Evolutionary conservation across 2,113 vertebrate species (phyloP), one percentile per base, ranked within the genome.

Genomic region (Nanorana parkeri): DNA sequence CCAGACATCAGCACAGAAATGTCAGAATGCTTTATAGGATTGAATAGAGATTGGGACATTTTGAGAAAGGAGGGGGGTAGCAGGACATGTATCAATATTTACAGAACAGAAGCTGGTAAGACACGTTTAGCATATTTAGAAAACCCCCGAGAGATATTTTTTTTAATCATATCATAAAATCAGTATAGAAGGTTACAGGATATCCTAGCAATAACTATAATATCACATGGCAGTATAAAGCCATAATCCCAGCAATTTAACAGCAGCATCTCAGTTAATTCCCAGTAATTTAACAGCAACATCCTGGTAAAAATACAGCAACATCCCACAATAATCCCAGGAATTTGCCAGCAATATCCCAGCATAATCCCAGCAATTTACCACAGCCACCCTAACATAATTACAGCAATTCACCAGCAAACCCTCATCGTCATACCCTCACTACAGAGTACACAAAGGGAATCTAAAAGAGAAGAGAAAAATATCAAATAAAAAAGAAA

Each of bases 361-460:
- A 75, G 72, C 29, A 36, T 60, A 75, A 75, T 75, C 72, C 72
- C 56, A 75, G 72, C 58, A 60, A 75, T 75, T 75, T 75, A 61
- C 26, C 72, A 61, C 28, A 75, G 10, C 17, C 55, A 60, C 61
- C 55, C 72, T 32, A 58, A 32, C 21, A 23, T 75, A 61, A 75
- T 75, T 75, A 75, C 60, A 75, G 72, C 72, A 75, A 75, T 75
- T 75, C 17, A 61, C 72, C 29, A 61, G 20, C 28, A 75, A 75
- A 75, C 58, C 60, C 55, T 56, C 29, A 61, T 75, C 28, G 32
- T 60, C n/a, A 23, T 75, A n/a, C 29, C 36, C 72, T 61, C 55
- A 75, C 26, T 32, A 17, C 29, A 75, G 29, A 47, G 41, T 47
- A 47, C 41, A 13, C 8, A 47, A 10, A 47, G 11, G 41, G 41